Conservation (phyloP, 2,797 vertebrate genomes). For the Macropus fuliginosus region DNA sequence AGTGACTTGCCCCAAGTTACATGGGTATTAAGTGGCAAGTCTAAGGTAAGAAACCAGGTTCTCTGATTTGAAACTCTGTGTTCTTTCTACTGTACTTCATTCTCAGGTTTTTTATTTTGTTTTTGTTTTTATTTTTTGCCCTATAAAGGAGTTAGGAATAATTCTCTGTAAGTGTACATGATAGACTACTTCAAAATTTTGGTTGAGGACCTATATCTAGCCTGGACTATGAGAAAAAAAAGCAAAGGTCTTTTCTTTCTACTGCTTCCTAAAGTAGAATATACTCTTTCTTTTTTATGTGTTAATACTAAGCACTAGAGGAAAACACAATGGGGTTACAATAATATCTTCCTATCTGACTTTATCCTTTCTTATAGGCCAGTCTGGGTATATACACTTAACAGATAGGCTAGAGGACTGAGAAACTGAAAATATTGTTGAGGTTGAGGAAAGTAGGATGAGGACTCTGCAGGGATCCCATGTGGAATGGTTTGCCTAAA, state of each 20-base stretch:
- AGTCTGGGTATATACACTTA: background rate
- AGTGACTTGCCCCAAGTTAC: background rate
- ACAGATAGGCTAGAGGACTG: background rate
- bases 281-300: background rate
- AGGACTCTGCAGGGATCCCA: no score
- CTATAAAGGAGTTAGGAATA: background rate
- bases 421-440: background rate
- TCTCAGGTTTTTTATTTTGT: no score
- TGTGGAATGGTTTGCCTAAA: background rate
- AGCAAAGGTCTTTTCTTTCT: background rate
- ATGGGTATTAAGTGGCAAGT: background rate
- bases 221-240: background rate
- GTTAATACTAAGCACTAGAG: background rate
- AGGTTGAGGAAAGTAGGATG: background rate
- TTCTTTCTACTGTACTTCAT: background rate
- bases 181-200: background rate
- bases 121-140: background rate
- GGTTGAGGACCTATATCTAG: background rate
- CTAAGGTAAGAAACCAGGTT: background rate
- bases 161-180: background rate
- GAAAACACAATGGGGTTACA: background rate
- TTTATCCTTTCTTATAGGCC: background rate
- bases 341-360: background rate
- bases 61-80: background rate
- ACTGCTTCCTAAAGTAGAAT: background rate